These are phyloP conservation scores for Toxotes lorentzi DNA, from an alignment of 2,797 vertebrate species.

Conservation along the genomic window DNA sequence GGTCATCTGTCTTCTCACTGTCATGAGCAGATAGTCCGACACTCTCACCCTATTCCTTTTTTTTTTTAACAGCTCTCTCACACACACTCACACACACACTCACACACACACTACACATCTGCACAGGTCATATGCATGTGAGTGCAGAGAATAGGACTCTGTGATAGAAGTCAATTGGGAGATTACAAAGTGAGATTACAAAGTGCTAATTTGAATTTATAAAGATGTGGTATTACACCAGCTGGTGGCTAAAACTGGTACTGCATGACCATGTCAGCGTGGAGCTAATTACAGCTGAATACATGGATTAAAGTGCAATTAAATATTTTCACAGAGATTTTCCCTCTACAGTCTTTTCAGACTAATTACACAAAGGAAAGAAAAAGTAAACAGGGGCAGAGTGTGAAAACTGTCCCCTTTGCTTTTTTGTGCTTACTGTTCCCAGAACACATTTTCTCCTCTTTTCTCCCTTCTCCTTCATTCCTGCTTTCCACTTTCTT, in stretches of 20 bases:
- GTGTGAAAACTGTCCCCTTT: conserved; percentile 9
- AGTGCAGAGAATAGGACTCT: conserved; percentile 21
- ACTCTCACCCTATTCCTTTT: conserved; percentile 52
- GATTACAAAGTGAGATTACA: conserved; percentile 45
- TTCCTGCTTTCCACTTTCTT: neutral
- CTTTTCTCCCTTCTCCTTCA: neutral
- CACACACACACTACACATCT: conserved; percentile 18
- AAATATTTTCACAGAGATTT: conserved; percentile 29
- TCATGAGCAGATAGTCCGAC: conserved; percentile 66
- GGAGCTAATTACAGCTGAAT: conserved; percentile 28
- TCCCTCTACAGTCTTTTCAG: conserved; percentile 16
- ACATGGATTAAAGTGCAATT: conserved; percentile 39
- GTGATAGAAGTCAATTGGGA: conserved; percentile 45
- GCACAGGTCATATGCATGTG: conserved; percentile 24
- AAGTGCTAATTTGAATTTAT: conserved; percentile 40
- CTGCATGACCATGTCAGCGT: conserved; percentile 29
- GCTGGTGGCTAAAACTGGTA: conserved; percentile 59
- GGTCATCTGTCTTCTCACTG: conserved; percentile 79
- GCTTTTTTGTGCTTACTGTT: neutral
- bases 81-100: conserved; percentile 2
- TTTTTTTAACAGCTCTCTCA: conserved; percentile 40
- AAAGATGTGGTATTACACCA: conserved; percentile 48
- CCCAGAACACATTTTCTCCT: neutral
- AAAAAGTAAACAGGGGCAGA: conserved; percentile 23
- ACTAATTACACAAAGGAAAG: conserved; percentile 34